Base-by-base conservation (phyloP, 2,797 vertebrate species). In the Rhyacichthys aspro region DNA sequence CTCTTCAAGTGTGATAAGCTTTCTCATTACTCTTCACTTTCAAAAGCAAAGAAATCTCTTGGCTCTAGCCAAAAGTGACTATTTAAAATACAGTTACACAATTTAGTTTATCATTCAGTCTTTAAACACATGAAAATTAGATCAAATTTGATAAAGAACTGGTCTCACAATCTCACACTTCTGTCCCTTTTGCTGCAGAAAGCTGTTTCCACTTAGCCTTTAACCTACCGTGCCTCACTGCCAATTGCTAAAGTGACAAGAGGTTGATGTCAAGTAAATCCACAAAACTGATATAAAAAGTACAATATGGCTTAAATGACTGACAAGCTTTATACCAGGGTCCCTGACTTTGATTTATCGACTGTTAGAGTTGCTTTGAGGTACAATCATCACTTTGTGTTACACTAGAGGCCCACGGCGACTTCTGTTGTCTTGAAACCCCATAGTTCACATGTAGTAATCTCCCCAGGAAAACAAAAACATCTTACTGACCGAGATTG, bases 321-420 rank as follows among this genome's bases (percentile, higher is more conserved):
- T 62, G 72, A 70, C 54, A 41, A 49, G 16, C 7, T 4, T 48
- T 36, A 49, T 60, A 67, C 36, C 56, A 9, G 41, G 17, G 50
- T 47, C 17, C n/a, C 34, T 0, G n/a, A 15, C 55, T 69, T 61
- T 65, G 67, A 74, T 77, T 78, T 65, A 82, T 68, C 8, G 15
- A 47, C 59, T 32, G 6, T 17, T 15, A 43, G 59, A 65, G 58
- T 69, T 74, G 36, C 41, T 65, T 43, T 48, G 45, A 58, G 50
- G 62, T 18, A 15, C 55, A 50, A 68, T 38, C 45, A 66, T 69
- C 47, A 54, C 41, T 59, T 47, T 43, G 52, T 43, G 39, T 45
- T 53, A 74, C 66, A 50, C 17, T 43, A 18, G 42, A 64, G 41
- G 47, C 63, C 44, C n/a, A 11, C 12, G 43, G 59, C 6, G 17